Conservation (phyloP, 1,140 invertebrate species). For the Diorhabda sublineata region DNA sequence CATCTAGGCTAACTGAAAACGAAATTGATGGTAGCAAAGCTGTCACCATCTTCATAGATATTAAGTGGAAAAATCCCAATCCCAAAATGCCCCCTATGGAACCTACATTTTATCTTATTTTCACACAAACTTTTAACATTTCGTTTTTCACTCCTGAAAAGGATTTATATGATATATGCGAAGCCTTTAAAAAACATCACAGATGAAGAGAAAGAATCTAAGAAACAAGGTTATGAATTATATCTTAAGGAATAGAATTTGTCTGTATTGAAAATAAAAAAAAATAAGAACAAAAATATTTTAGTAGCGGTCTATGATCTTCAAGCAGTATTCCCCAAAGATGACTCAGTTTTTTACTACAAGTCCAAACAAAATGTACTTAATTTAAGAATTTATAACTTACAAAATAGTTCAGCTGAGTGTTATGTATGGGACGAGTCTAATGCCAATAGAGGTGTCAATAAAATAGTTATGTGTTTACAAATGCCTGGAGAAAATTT, state of each 20-base stretch:
- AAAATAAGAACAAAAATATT: neutral
- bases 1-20: neutral
- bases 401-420: neutral
- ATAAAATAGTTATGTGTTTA: neutral
- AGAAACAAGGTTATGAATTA: neutral
- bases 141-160: too few relatives aligned
- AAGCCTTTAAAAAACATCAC: neutral
- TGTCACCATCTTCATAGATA: neutral
- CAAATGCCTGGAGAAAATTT: constrained; percentile 12
- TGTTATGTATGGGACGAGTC: neutral
- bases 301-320: neutral
- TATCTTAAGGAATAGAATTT: neutral
- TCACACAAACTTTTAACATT: too few relatives aligned
- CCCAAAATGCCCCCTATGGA: too few relatives aligned
- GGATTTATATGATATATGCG: neutral
- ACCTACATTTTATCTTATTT: too few relatives aligned
- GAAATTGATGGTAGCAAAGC: neutral
- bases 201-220: neutral
- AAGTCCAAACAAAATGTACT: neutral
- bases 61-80: too few relatives aligned
- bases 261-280: too few relatives aligned
- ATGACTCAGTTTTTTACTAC: neutral
- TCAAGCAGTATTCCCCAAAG: neutral
- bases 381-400: neutral
- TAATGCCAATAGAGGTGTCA: neutral